phyloP scores from a whole-genome alignment of 2,797 vertebrate genomes.

The Hybognathus amarus region DNA sequence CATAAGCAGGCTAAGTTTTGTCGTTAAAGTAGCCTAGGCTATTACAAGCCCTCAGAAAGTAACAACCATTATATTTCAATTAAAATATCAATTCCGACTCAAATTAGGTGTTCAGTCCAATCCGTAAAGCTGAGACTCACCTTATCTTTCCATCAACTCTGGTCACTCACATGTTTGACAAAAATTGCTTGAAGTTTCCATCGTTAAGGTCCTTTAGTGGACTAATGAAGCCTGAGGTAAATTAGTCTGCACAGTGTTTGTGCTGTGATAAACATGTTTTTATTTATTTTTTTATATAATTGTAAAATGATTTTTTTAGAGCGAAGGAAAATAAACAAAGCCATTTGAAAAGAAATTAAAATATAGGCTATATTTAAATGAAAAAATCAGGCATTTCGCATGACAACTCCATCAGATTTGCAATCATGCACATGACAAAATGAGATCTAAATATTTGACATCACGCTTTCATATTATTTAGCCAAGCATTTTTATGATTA shows the following conservation, averaged over 20 bases:
- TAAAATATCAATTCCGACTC: neutral
- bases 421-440: neutral
- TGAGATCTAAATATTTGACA: neutral
- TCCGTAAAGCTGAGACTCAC: neutral
- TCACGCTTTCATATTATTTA: neutral
- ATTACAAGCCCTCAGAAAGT: neutral
- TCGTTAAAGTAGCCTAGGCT: neutral
- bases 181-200: neutral
- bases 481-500: neutral
- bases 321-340: neutral
- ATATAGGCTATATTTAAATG: neutral
- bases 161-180: neutral
- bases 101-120: neutral
- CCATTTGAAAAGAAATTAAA: neutral
- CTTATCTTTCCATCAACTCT: neutral
- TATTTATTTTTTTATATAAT: too few relatives aligned
- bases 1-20: neutral
- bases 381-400: slow-evolving; percentile 11
- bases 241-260: neutral
- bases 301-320: neutral
- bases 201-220: neutral
- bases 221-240: neutral
- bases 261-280: neutral
- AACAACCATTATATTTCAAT: neutral
- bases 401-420: neutral